Percentiles rank a stretch among this genome's conserved stretches.
These are phyloP conservation scores for Megalops cyprinoides DNA, from an alignment of 2,797 vertebrate species.

Conservation along the genomic window DNA sequence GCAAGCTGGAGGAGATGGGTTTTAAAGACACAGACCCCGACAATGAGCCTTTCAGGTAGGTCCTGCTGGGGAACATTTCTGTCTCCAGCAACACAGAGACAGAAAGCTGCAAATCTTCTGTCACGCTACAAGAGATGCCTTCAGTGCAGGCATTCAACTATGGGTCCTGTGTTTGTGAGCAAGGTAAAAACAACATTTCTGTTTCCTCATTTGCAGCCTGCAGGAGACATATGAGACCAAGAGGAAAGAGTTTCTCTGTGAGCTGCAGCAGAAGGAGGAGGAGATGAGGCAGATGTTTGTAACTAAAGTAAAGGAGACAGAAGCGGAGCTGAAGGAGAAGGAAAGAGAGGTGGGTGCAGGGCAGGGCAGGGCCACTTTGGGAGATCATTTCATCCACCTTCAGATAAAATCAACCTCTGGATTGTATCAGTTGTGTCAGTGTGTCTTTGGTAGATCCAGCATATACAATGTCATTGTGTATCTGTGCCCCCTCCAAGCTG, in stretches of 20 bases:
- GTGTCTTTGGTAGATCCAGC: neutral
- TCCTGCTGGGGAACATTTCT: neutral
- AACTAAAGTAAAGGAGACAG: conserved; percentile 95
- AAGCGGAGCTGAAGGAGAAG: conserved; percentile 93
- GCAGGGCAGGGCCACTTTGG: conserved; percentile 20
- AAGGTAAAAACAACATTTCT: neutral
- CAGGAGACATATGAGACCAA: conserved; percentile 95
- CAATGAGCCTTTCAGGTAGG: conserved; percentile 83
- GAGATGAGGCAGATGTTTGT: conserved; percentile 99
- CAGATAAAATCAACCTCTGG: no score
- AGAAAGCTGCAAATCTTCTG: no score
- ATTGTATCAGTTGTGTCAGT: neutral
- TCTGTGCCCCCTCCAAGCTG: conserved; percentile 71
- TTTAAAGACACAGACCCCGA: conserved; percentile 86
- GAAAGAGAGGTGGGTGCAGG: conserved; percentile 84
- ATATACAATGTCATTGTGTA: no score
- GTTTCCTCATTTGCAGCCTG: conserved; percentile 73
- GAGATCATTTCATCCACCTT: no score
- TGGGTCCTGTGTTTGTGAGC: neutral
- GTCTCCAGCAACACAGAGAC: no score
- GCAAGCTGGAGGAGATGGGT: conserved; percentile 86
- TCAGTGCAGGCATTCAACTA: neutral
- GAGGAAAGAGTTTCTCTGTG: conserved; percentile 90
- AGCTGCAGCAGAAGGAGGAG: conserved; percentile 93
- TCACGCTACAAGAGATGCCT: no score